phyloP scores from a whole-genome alignment of 2,797 vertebrate species.

The Enteromius argenteus region DNA sequence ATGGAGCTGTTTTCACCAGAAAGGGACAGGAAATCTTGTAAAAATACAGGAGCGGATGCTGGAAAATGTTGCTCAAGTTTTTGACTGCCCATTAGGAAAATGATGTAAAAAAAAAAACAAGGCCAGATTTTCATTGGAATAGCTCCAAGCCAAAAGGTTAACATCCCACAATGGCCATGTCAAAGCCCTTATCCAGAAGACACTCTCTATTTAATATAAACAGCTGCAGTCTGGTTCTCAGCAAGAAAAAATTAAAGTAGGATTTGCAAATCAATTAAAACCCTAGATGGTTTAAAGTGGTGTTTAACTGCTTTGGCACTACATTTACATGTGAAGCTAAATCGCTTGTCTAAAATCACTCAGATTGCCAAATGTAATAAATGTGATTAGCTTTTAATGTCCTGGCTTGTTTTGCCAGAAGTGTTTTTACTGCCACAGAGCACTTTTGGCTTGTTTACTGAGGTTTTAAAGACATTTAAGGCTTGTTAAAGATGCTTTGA shows the following conservation, averaged over 20 bases:
- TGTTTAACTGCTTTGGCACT: neutral
- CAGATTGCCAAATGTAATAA: neutral
- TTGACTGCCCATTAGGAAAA: neutral
- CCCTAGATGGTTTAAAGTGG: neutral
- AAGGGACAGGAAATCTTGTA: neutral
- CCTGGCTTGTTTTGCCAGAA: neutral
- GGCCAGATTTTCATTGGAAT: neutral
- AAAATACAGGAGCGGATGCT: neutral
- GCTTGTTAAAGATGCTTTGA: neutral
- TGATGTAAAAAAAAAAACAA: neutral
- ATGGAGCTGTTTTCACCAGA: neutral
- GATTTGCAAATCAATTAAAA: no score
- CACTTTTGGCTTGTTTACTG: conserved; percentile 4
- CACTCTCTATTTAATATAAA: neutral
- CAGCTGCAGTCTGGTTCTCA: neutral
- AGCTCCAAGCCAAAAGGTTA: neutral
- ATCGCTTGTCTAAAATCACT: neutral
- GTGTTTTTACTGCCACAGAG: neutral
- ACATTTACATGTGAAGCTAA: neutral
- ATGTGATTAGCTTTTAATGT: neutral
- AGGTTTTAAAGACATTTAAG: conserved; percentile 14
- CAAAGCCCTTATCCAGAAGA: neutral
- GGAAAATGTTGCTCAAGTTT: conserved; percentile 21
- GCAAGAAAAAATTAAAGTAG: neutral
- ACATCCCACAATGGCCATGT: neutral